Evolutionary conservation across 64 coral and sea anemone genomes (phyloP), one percentile per base, ranked within the genome.

Genomic region (Montipora capricornis): DNA sequence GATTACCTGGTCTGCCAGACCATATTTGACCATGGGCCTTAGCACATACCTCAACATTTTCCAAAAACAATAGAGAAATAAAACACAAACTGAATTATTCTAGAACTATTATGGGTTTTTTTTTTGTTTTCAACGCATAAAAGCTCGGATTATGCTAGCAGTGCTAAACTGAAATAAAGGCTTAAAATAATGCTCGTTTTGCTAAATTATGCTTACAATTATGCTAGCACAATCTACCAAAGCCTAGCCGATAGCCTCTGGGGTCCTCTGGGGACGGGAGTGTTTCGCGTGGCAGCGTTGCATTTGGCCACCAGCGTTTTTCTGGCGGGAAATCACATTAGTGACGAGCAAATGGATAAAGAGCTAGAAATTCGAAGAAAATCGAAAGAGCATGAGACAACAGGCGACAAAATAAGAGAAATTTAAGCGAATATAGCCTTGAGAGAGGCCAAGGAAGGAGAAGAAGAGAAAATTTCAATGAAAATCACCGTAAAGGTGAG

Each of bases 171-270:
- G 55, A 64, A 82, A 47, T 82, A 82, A 87, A 87, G 50, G 68
- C 84, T 87, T n/a, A 13, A 87, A 87, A 87, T 87, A 74, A 87
- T 87, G 84, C 44, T 87, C 47, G 67, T 87, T 87, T 87, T 87
- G 46, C 84, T 87, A 74, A 87, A 87, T 87, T 87, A 87, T 87
- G 68, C 47, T 74, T 74, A 91, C 78, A 84, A 85, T 92, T 92
- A 92, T 92, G 90, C 80, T 92, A 92, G 90, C 90, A 92, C 71
- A 92, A 92, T 92, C 90, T 84, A 84, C 90, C 90, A 92, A 92
- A 84, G 90, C 79, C 89, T 91, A 26, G 26, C 26, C 26, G 26
- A 26, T 1, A 26, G 26, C 26, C 26, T 26, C 26, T 26, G 26
- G 26, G 26, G 26, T 26, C 26, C 26, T 26, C 26, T 26, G 26